A percentile compares a stretch with the other conserved stretches of the same genome.
phyloP scores from a whole-genome alignment of 2,888 invertebrate species.

The Parasteatoda lunata region DNA sequence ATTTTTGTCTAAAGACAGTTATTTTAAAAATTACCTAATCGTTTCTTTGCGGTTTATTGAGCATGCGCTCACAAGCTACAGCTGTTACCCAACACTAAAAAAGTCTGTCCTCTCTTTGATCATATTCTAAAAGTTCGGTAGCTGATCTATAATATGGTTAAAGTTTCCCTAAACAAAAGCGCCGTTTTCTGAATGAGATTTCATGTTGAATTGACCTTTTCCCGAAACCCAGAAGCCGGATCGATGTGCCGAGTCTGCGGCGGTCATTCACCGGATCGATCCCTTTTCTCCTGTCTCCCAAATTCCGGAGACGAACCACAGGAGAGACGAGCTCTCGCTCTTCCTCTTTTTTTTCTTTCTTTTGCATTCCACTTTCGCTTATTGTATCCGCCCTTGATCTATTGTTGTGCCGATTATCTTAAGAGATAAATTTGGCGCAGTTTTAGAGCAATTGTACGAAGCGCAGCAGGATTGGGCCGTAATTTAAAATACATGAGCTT shows the following conservation, averaged over 20 bases:
- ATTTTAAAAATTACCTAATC: background rate
- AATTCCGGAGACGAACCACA: background rate
- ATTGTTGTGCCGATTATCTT: background rate
- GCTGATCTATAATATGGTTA: conserved; percentile 18
- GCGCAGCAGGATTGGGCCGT: too few species aligned
- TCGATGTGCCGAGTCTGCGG: conserved; percentile 1
- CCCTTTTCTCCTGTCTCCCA: conserved; percentile 5
- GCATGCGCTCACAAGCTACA: background rate
- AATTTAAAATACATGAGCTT: too few species aligned
- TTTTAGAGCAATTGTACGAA: background rate
- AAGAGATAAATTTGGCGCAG: background rate
- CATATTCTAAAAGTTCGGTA: conserved; percentile 5
- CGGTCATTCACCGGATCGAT: conserved; percentile 5
- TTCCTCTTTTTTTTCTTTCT: background rate
- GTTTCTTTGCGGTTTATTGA: background rate
- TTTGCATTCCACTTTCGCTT: background rate
- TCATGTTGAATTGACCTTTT: conserved; percentile 2
- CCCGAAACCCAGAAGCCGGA: background rate
- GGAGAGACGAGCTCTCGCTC: background rate
- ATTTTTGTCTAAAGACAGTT: background rate
- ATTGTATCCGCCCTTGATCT: background rate
- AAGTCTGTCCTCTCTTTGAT: too few species aligned
- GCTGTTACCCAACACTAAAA: background rate
- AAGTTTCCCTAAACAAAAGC: conserved; percentile 8
- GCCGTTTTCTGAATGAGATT: background rate